Evolutionary conservation across 1,140 invertebrate species (phyloP), one percentile per base, ranked within the genome.

Genomic region (Drosophila nebulosa): DNA sequence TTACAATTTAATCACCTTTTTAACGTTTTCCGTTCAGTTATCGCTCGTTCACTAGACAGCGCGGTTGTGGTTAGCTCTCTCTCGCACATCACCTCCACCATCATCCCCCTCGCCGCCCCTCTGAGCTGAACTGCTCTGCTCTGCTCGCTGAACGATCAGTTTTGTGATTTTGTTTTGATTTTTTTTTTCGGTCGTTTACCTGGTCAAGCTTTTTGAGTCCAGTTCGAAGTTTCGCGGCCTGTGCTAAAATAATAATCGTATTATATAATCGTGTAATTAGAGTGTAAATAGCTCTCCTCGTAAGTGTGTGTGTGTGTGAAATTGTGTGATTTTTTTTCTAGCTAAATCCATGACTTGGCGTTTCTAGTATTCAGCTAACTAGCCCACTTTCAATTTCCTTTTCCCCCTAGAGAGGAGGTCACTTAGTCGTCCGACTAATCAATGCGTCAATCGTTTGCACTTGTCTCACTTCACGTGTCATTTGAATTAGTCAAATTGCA

Each of bases 1-100:
- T 77, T 86, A 77, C 67, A 81, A 72, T 74, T 86, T 81, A 81
- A 86, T 86, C 78, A 78, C 74, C 67, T 69, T 75, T 80, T 75
- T 67, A 65, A 83, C 71, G 70, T 71, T 72, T 74, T 60, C 69
- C 69, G 67, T 77, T 85, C 81, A 88, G 81, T 86, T 75, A 85
- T 86, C 74, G 83, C 64, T 63, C 69, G 74, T 69, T 74, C 74
- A 81, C 67, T 69, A 78, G 64, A 67, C 81, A 88, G 67, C 46
- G 63, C 83, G 67, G 81, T 86, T 65, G 81, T 46, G 74, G 78
- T 76, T 64, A 51, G 65, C 58, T 69, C 14, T 64, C 60, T 42
- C 35, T 56, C 24, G 21, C 26, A 56, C 36, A 50, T 12, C 30
- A 32, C 9, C 9, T 3, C 2, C 24, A 24, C 24, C 2, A 2